Conservation (phyloP, 2,797 vertebrate genomes). For the Labroides dimidiatus region DNA sequence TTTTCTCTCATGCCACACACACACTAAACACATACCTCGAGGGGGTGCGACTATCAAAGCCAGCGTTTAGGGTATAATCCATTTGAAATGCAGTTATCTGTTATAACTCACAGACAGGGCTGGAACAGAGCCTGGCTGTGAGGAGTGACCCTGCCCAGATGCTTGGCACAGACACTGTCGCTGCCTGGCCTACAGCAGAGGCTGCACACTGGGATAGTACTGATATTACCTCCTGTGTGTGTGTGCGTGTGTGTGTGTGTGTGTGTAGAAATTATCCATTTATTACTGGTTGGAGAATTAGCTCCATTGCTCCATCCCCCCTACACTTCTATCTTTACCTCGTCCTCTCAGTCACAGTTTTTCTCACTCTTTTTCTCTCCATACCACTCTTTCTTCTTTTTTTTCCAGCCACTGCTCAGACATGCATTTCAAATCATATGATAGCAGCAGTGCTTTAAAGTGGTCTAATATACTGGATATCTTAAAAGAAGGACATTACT, state of each 20-base stretch:
- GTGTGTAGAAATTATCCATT: constrained; percentile 74
- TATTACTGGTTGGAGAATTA: constrained; percentile 55
- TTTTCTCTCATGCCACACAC: constrained; percentile 57
- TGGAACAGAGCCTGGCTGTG: constrained; percentile 66
- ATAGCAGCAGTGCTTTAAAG: constrained; percentile 25
- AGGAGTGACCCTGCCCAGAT: constrained; percentile 71
- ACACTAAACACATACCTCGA: constrained; percentile 66
- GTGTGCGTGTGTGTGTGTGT: constrained; percentile 66
- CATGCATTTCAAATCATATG: constrained; percentile 39
- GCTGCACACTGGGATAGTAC: constrained; percentile 63
- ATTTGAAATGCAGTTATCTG: constrained; percentile 78
- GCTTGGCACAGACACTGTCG: constrained; percentile 66
- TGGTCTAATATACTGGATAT: constrained; percentile 14
- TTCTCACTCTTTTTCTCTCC: constrained; percentile 9
- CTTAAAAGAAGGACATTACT: constrained; percentile 27
- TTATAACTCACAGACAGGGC: constrained; percentile 65
- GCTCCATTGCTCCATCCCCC: constrained; percentile 21
- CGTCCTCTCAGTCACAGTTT: constrained; percentile 21
- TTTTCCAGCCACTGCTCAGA: constrained; percentile 27
- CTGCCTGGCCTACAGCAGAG: constrained; percentile 70
- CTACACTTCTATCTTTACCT: constrained; percentile 24
- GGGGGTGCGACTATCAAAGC: constrained; percentile 75
- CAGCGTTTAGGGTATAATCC: constrained; percentile 73
- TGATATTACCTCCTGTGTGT: constrained; percentile 66
- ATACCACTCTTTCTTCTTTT: constrained; percentile 5